phyloP scores from a whole-genome alignment of 2,797 vertebrate species.

The Bradypodion pumilum region DNA sequence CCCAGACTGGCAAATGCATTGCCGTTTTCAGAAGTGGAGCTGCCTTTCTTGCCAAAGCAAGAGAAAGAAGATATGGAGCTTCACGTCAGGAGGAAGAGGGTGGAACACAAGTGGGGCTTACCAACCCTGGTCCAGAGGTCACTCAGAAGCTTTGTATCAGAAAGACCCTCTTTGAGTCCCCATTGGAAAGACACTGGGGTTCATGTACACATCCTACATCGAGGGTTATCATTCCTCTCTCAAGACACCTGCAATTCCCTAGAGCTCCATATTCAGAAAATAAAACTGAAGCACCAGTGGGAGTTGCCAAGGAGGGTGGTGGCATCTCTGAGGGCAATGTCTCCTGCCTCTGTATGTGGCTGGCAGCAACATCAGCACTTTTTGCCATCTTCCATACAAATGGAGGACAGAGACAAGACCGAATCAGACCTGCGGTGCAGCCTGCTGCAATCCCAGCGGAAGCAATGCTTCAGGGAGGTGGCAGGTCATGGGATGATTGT shows the following conservation, averaged over 20 bases:
- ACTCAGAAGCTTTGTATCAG: slow-evolving; percentile 39
- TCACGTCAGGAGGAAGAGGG: not conserved
- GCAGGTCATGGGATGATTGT: not conserved
- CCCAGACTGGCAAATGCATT: not conserved
- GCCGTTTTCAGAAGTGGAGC: not conserved
- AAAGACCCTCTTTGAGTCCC: not conserved
- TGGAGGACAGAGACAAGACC: not conserved
- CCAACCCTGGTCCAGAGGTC: not conserved
- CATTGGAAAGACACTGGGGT: no score
- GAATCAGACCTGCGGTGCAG: no score
- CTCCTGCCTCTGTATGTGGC: no score
- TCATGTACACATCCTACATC: not conserved
- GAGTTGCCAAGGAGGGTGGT: not conserved
- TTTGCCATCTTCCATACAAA: no score
- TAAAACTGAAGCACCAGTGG: not conserved
- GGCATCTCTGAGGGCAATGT: not conserved
- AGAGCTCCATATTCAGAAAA: not conserved
- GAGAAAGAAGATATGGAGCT: not conserved
- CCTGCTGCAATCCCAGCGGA: no score
- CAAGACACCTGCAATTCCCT: not conserved
- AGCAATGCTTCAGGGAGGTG: not conserved
- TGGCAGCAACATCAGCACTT: no score
- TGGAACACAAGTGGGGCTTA: not conserved
- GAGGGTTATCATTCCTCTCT: not conserved
- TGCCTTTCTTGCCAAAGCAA: not conserved